Percentiles rank a stretch among this genome's conserved stretches.
These are phyloP conservation scores for Enoplosus armatus DNA, from an alignment of 2,797 vertebrate genomes.

Conservation along the genomic window DNA sequence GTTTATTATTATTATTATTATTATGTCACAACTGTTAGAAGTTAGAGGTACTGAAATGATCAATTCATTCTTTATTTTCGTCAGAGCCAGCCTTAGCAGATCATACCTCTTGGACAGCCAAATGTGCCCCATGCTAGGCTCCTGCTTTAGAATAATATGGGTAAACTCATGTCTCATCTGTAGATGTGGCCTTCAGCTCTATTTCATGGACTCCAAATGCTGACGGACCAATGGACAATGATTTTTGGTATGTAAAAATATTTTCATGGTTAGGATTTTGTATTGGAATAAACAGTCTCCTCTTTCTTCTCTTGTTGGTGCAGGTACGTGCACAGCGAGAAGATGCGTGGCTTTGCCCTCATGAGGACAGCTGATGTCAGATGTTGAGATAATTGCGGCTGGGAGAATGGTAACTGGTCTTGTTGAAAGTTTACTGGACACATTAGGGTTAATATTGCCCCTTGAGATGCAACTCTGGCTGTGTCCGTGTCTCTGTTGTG, in stretches of 20 bases:
- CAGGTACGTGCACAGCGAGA: conserved; percentile 13
- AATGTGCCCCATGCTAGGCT: too few species aligned
- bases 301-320: neutral
- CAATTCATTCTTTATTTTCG: neutral
- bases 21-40: neutral
- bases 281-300: neutral
- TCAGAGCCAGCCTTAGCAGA: neutral
- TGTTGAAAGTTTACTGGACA: neutral
- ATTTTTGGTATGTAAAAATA: conserved; percentile 7
- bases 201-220: neutral
- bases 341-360: neutral
- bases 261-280: neutral
- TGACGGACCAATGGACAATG: neutral
- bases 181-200: neutral
- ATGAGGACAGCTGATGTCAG: conserved; percentile 3
- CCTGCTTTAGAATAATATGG: neutral
- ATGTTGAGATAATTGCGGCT: neutral
- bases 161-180: neutral
- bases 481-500: conserved; percentile 69
- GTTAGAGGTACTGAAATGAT: too few species aligned
- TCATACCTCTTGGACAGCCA: neutral
- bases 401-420: conserved; percentile 25
- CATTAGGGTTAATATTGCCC: conserved; percentile 47
- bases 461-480: conserved; percentile 73
- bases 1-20: neutral